Evolutionary conservation across 2,888 invertebrate species (phyloP).

Genomic region (Cephus runcator): DNA sequence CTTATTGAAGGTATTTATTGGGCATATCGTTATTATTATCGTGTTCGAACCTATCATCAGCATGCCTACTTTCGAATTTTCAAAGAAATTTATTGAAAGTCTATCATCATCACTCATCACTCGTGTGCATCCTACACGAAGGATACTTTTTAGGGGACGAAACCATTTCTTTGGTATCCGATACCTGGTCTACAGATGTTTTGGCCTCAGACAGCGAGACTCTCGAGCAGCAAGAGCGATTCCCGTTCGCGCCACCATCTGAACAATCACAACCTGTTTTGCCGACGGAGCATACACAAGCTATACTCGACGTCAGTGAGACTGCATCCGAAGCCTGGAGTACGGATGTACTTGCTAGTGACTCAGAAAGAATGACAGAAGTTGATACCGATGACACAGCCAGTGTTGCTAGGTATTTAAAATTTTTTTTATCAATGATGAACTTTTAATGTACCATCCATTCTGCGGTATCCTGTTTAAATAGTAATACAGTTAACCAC

Average conservation of each 20-base stretch:
- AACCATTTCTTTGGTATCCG: constrained; percentile 95
- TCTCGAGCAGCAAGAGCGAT: constrained; percentile 80
- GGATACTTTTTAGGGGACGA: constrained; percentile 77
- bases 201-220: constrained; percentile 96
- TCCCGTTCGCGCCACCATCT: constrained; percentile 46
- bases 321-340: constrained; percentile 99
- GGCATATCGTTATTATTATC: background rate
- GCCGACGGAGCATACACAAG: constrained; percentile 60
- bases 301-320: constrained; percentile 82
- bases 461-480: background rate
- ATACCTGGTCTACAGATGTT: constrained; percentile 99
- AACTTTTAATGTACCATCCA: background rate
- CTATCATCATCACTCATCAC: constrained; percentile 10
- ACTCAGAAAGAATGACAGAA: constrained; percentile 91
- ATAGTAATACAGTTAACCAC: background rate
- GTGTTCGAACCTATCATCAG: background rate
- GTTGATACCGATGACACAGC: constrained; percentile 78
- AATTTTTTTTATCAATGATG: background rate
- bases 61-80: background rate
- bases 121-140: constrained; percentile 22
- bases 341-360: constrained; percentile 93
- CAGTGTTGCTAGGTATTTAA: constrained; percentile 70
- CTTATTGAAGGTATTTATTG: constrained; percentile 66
- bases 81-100: background rate
- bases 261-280: constrained; percentile 65